These are phyloP conservation scores for Carassius gibelio DNA, from an alignment of 2,113 vertebrate species.

Conservation along the genomic window DNA sequence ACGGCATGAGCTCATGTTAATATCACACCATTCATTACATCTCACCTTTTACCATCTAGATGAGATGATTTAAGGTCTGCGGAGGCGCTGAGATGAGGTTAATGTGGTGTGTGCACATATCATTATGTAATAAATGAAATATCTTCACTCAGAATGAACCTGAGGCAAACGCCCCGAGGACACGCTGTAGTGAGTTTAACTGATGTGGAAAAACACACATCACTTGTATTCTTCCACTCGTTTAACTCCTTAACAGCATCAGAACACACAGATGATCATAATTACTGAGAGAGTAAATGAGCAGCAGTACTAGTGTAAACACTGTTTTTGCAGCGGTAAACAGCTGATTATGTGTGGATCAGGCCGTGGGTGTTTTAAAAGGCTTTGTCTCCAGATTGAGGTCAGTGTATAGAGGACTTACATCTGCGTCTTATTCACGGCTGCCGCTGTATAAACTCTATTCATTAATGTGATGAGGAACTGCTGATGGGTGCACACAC, in stretches of 20 bases:
- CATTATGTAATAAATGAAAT: background rate
- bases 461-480: background rate
- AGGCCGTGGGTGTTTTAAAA: constrained; percentile 25
- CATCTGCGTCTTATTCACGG: background rate
- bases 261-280: background rate
- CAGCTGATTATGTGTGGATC: constrained; percentile 25
- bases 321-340: background rate
- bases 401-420: constrained; percentile 35
- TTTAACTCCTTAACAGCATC: background rate
- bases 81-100: background rate
- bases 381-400: constrained; percentile 44
- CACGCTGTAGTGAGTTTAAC: background rate
- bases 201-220: background rate
- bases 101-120: background rate
- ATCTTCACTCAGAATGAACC: background rate
- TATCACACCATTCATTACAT: background rate
- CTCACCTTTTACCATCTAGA: background rate
- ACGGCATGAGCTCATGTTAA: background rate
- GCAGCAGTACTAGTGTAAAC: background rate
- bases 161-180: background rate
- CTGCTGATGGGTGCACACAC: background rate
- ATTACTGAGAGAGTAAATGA: background rate
- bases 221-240: background rate
- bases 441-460: background rate
- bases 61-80: background rate